Base-by-base conservation (phyloP, 2,113 vertebrate genomes). In the Desmodus rotundus region DNA sequence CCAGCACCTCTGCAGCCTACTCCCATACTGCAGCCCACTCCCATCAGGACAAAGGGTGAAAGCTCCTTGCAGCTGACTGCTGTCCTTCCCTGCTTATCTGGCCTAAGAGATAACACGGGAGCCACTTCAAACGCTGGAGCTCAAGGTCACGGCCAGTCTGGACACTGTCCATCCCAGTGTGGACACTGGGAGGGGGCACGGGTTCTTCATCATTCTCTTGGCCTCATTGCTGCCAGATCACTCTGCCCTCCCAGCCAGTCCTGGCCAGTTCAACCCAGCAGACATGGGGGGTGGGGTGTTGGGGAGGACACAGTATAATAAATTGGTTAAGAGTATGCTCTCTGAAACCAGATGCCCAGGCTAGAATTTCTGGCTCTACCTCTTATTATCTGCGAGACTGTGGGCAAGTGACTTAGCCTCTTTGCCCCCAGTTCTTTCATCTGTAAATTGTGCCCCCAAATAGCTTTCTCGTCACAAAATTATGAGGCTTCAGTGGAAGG, bases 131-230 rank as follows among this genome's bases (percentile, higher is more conserved):
- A 13, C n/a, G 45, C 77, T 50, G 41, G 11, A 77, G 19, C 22
- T 43, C 5, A 20, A 24, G 24, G 80, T 16, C 52, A 20, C 2
- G 2, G 68, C 52, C 24, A 82, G 61, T 4, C 11, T 74, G 63
- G 68, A 54, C 24, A 31, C 1, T 9, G 10, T 28, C 26, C 7
- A 4, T 26, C 7, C n/a, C 11, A 41, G 52, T 5, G n/a, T n/a
- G n/a, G n/a, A n/a, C n/a, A n/a, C 8, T 43, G 73, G 13, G 33
- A 1, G 0, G 9, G 3, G 20, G 16, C 45, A 6, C n/a, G 1
- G 0, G 19, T 10, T 94, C 41, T 28, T 43, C 3, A 0, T 63
- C 16, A 5, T 26, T 77, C 24, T 38, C 47, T 31, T 33, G 52
- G 19, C 28, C 24, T 61, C 19, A 3, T 9, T 45, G 26, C 61